A percentile compares a stretch with the other conserved stretches of the same genome.
These are phyloP conservation scores for Syngnathoides biaculeatus DNA, from an alignment of 2,113 vertebrate genomes.

Conservation along the genomic window DNA sequence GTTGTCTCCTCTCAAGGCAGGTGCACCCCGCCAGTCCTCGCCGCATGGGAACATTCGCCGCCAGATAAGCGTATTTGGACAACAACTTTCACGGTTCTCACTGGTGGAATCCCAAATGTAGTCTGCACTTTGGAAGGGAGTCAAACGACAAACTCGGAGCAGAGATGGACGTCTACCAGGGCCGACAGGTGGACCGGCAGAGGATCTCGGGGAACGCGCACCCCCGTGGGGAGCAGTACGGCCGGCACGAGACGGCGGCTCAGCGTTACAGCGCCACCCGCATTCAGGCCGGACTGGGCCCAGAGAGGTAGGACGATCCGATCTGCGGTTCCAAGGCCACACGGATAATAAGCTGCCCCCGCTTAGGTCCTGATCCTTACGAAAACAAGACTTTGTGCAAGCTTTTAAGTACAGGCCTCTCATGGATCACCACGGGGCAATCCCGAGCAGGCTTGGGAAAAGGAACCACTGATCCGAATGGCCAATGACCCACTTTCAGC, in stretches of 20 bases:
- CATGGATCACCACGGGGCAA: conserved; percentile 3
- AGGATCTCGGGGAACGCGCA: conserved; percentile 50
- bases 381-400: not conserved
- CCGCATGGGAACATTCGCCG: conserved; percentile 22
- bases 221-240: conserved; percentile 15
- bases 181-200: conserved; percentile 41
- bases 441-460: conserved; percentile 12
- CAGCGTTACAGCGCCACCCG: conserved; percentile 82
- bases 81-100: not conserved
- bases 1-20: conserved; percentile 53
- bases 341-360: not conserved
- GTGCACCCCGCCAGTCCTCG: conserved; percentile 48
- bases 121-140: conserved; percentile 1
- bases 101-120: conserved; percentile 7
- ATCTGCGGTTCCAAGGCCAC: not conserved
- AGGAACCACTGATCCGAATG: conserved; percentile 64
- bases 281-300: conserved; percentile 79
- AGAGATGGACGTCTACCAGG: conserved; percentile 21
- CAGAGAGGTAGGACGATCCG: conserved; percentile 77
- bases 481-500: conserved; percentile 63
- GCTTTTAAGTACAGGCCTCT: conserved; percentile 5
- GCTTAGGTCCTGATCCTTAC: not conserved
- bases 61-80: conserved; percentile 28
- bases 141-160: conserved; percentile 1
- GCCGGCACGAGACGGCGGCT: conserved; percentile 78